Evolutionary conservation across 2,888 invertebrate genomes (phyloP).

Genomic region (Melolontha melolontha): DNA sequence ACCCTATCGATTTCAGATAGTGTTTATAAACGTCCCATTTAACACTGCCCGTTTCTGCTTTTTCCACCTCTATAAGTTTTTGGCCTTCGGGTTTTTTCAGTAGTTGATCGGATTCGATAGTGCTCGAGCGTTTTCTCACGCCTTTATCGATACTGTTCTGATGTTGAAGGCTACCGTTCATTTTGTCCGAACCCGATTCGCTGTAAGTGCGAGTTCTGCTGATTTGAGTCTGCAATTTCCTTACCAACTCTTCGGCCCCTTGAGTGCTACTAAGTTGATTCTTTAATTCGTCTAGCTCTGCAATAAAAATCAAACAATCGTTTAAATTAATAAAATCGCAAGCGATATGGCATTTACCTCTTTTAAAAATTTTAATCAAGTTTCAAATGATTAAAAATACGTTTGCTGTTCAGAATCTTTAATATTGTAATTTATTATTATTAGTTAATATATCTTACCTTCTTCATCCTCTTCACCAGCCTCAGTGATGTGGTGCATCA

Average conservation of each 20-base stretch:
- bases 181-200: slow-evolving; percentile 71
- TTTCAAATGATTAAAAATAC: too few species aligned
- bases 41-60: slow-evolving; percentile 92
- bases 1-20: slow-evolving; percentile 88
- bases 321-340: too few species aligned
- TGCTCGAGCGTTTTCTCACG: slow-evolving; percentile 58
- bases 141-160: slow-evolving; percentile 58
- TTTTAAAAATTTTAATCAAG: too few species aligned
- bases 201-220: slow-evolving; percentile 79
- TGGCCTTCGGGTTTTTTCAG: slow-evolving; percentile 67
- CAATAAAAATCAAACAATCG: slow-evolving; percentile 45
- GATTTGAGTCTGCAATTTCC: slow-evolving; percentile 75
- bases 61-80: slow-evolving; percentile 91
- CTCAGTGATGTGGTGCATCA: slow-evolving; percentile 83
- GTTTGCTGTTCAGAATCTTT: too few species aligned
- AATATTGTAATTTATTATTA: too few species aligned
- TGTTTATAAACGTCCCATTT: slow-evolving; percentile 90
- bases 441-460: slow-evolving; percentile 55
- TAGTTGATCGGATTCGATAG: slow-evolving; percentile 43
- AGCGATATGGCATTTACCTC: too few species aligned
- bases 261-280: slow-evolving; percentile 77
- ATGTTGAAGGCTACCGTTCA: slow-evolving; percentile 66
- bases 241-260: slow-evolving; percentile 72
- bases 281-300: slow-evolving; percentile 78
- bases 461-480: slow-evolving; percentile 68